Evolutionary conservation across 2,888 invertebrate species (phyloP), one percentile per base, ranked within the genome.

Genomic region (Choristoneura rosaceana): DNA sequence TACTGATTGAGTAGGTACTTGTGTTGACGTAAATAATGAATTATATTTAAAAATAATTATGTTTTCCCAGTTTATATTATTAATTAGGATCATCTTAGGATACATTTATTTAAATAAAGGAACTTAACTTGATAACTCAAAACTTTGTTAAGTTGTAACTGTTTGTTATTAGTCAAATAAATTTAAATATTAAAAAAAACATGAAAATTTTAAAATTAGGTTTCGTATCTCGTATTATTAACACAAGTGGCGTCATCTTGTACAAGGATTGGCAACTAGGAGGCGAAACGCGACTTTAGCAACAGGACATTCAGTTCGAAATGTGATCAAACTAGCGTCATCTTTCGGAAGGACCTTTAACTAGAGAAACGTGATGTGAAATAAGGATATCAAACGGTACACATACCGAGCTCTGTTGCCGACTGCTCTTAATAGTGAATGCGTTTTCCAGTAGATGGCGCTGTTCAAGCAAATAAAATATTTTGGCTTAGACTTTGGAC

Each of bases 391-490:
- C 50, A 17, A 8, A 63, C 14, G 50, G 4, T 25, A 34, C 34
- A 34, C 38, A 38, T 38, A 38, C 45, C 9, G 14, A 62, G 67
- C 34, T 47, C 5, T 7, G 43, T 17, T 58, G 14, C 50, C 10
- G 34, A 5, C 47, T 12, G 60, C 15, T 63, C 63, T 10, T 59
- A 59, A 43, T 14, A 69, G 64, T 68, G 43, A 47, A 25, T 9
- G 5, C 58, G 33, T 63, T 33, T 52, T 59, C 69, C 69, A 41
- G 8, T 41, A 73, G 73, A 59, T 73, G 73, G 64, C 73, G 73
- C 68, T 59, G 52, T 52, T 52, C 17, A 2, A 52, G 15, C 9
- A 52, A 52, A 17, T 52, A 2, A 10, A 43, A n/a, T 43, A 4
- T 43, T 43, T 43, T 43, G 12, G 12, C 2, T 4, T 10, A 3